Evolutionary conservation across 2,113 vertebrate genomes (phyloP).

Genomic region (Halichoerus grypus): DNA sequence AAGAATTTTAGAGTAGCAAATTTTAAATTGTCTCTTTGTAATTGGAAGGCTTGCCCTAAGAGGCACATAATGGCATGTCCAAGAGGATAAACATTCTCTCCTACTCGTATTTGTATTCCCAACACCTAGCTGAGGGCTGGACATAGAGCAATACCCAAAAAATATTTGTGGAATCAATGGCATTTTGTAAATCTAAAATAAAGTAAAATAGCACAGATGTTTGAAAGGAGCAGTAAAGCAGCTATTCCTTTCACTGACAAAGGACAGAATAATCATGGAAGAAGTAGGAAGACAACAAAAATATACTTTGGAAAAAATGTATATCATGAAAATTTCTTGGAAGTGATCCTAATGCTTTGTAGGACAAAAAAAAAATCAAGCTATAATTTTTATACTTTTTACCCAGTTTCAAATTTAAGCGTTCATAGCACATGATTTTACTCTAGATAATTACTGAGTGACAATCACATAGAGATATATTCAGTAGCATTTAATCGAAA

Average conservation of each 20-base stretch:
- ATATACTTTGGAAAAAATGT: conserved; percentile 6
- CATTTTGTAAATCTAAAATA: conserved; percentile 44
- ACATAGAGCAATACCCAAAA: neutral
- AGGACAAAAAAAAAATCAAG: conserved; percentile 35
- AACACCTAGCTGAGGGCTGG: neutral
- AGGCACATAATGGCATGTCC: neutral
- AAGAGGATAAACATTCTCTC: neutral
- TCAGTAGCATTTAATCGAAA: conserved; percentile 49
- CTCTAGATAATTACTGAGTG: conserved; percentile 54
- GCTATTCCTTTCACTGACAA: conserved; percentile 10
- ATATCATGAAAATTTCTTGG: conserved; percentile 35
- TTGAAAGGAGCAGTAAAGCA: neutral
- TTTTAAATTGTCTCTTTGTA: conserved; percentile 18
- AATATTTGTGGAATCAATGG: neutral
- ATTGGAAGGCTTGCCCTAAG: neutral
- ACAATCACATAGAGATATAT: conserved; percentile 64
- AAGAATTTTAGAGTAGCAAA: conserved; percentile 14
- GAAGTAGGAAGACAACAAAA: conserved; percentile 58
- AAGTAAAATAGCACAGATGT: neutral
- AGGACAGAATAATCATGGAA: conserved; percentile 42
- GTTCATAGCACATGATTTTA: conserved; percentile 47
- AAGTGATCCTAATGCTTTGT: conserved; percentile 46
- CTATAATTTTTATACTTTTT: conserved; percentile 51
- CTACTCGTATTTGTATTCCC: neutral
- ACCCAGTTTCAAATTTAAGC: conserved; percentile 56